Percentiles rank a stretch among this genome's conserved stretches.
Conservation (phyloP, 2,888 invertebrate species). For the Eledone cirrhosa region DNA sequence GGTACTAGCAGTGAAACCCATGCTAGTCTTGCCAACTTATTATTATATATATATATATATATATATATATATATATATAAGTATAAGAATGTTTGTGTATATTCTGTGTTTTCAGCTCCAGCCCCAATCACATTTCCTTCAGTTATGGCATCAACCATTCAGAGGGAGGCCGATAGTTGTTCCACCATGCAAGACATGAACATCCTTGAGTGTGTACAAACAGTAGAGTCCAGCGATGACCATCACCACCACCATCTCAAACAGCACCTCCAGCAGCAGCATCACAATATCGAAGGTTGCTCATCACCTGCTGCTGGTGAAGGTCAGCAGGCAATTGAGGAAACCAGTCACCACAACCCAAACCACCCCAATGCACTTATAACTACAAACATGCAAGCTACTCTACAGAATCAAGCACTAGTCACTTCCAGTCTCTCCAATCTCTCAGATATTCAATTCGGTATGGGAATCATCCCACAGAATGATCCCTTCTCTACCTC, state of each 20-base stretch:
- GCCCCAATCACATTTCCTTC: slow-evolving; percentile 11
- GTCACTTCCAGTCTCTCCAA: not conserved
- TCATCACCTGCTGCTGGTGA: not conserved
- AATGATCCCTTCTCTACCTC: not conserved
- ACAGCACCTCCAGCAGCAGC: not conserved
- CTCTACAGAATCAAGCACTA: not conserved
- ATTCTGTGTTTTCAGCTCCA: not conserved
- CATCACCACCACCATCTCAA: not conserved
- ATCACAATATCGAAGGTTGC: not conserved
- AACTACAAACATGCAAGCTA: not conserved
- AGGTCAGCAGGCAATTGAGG: not conserved
- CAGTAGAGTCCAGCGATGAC: not conserved
- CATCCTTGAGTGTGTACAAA: not conserved
- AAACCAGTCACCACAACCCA: not conserved
- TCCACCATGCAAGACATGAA: not conserved
- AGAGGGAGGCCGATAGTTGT: not conserved
- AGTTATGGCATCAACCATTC: not conserved
- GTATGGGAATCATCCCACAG: slow-evolving; percentile 7
- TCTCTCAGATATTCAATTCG: slow-evolving; percentile 14
- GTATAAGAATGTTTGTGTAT: no score
- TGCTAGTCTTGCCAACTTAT: no score
- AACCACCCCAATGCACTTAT: not conserved
- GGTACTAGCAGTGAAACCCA: no score
- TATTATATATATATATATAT: no score
- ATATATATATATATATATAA: no score